Conservation (phyloP, 2,113 vertebrate genomes). For the Protobothrops mucrosquamatus region DNA sequence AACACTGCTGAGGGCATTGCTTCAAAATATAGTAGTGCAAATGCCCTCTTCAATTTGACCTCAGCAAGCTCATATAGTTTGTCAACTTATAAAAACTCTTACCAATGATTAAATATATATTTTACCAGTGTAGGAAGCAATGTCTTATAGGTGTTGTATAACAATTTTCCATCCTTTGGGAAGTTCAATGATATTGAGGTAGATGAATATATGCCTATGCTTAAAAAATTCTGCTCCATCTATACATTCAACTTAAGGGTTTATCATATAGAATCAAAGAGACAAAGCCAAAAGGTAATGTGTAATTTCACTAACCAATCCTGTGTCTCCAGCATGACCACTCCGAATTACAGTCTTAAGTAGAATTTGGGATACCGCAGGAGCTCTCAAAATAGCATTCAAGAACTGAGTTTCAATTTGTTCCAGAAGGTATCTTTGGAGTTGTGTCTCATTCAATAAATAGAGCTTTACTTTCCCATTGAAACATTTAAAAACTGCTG, state of each 20-base stretch:
- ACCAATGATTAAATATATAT: background rate
- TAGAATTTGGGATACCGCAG: background rate
- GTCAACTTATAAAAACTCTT: background rate
- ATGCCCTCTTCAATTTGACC: background rate
- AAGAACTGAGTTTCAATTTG: background rate
- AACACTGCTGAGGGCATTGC: background rate
- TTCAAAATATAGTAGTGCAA: background rate
- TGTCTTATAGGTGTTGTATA: background rate
- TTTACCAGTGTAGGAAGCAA: background rate
- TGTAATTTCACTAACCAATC: background rate
- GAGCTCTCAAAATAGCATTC: background rate
- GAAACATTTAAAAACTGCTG: background rate
- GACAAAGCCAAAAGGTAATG: background rate
- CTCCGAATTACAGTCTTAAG: background rate
- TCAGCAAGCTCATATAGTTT: background rate
- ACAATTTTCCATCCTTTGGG: background rate
- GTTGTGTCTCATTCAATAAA: background rate
- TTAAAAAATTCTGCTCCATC: background rate
- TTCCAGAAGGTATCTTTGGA: background rate
- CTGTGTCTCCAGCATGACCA: no score
- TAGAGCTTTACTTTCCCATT: background rate
- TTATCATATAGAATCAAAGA: background rate
- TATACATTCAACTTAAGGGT: background rate
- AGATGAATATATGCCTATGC: background rate
- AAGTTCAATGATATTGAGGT: background rate